Evolutionary conservation across 2,888 invertebrate species (phyloP).

Genomic region (Acleris literana): DNA sequence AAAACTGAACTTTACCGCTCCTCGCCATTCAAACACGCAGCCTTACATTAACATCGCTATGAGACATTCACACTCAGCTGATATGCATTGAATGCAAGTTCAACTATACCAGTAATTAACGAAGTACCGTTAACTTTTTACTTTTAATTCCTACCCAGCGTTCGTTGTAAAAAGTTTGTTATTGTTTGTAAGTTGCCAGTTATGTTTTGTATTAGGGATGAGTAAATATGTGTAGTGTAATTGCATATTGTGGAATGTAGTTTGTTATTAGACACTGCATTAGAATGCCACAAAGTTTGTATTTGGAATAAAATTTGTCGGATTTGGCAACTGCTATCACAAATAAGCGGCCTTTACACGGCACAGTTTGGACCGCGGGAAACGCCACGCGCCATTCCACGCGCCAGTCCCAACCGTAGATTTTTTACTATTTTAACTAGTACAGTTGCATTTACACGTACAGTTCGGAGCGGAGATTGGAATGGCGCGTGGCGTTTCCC

Average conservation of each 20-base stretch:
- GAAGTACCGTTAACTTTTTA: slow-evolving; percentile 22
- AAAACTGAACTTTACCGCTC: neutral
- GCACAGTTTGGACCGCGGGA: no score
- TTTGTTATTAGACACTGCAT: neutral
- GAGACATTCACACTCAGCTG: slow-evolving; percentile 30
- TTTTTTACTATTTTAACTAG: no score
- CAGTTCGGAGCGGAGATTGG: no score
- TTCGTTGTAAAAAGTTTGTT: slow-evolving; percentile 23
- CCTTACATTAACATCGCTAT: slow-evolving; percentile 5
- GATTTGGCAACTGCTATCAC: no score
- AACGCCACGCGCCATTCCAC: no score
- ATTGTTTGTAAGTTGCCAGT: slow-evolving; percentile 18
- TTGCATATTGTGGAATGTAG: neutral
- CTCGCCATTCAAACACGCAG: neutral
- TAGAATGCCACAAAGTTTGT: no score
- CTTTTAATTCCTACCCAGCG: slow-evolving; percentile 17
- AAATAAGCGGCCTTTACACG: no score
- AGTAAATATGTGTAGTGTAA: slow-evolving; percentile 4
- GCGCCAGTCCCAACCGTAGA: no score
- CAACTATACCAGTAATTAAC: slow-evolving; percentile 25
- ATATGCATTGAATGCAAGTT: slow-evolving; percentile 30
- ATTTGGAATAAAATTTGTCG: no score
- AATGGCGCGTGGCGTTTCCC: no score
- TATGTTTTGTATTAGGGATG: slow-evolving; percentile 18
- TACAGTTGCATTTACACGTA: no score